Evolutionary conservation across 2,888 invertebrate genomes (phyloP), one percentile per base, ranked within the genome.

Genomic region (Agrotis ipsilon): DNA sequence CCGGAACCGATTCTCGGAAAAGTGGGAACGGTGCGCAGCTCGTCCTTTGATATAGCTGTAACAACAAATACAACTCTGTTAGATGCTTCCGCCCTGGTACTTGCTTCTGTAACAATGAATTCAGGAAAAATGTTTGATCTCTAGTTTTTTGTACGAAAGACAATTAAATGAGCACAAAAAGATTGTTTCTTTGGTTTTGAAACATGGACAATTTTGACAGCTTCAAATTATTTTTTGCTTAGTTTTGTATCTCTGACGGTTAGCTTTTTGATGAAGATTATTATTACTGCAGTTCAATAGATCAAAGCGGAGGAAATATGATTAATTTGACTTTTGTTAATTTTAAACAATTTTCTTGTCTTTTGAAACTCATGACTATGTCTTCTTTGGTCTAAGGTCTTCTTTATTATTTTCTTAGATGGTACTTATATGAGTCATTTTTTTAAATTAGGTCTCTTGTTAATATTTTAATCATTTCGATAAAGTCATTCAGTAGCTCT

Each of bases 11-110:
- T 90, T 89, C 90, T 86, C 78, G 83, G 90, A 91, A 91, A 82
- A 64, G 76, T 68, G 79, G 75, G 65, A 68, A 80, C 75, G 65
- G 80, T 72, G 81, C 80, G 74, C 79, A 82, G 76, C 67, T 81
- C 86, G 87, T 88, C 89, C 91, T 92, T 92, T 92, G 92, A 92
- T 92, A 91, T 89, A 71, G 81, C 82, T 89, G 87, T 76, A 92
- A 90, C 87, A 92, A 92, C 87, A 92, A 92, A 92, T 88, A 92
- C 83, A 86, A 76, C 84, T 83, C 86, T 72, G 86, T 86, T 78
- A 83, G 86, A 86, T 86, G 89, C 91, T 92, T 92, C 92, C 91
- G 91, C 87, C 87, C 88, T 88, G 72, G 87, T 88, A 89, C 85
- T 85, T 82, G 70, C 68, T 72, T 52, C 57, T 80, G 55, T 59